These are phyloP conservation scores for Metopolophium dirhodum DNA, from an alignment of 1,140 invertebrate species.

Conservation along the genomic window DNA sequence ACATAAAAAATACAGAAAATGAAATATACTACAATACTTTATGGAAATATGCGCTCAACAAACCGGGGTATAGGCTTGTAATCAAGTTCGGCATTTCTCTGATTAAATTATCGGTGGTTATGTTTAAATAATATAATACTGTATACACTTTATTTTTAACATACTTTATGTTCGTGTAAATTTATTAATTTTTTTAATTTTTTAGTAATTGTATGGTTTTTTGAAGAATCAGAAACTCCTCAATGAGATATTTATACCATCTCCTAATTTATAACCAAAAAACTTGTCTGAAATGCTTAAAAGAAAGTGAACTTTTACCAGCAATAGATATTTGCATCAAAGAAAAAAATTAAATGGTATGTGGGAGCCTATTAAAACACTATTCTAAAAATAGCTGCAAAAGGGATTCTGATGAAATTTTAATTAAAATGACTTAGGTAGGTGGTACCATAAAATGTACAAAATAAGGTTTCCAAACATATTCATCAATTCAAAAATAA, in stretches of 20 bases:
- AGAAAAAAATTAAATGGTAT: too few relatives aligned
- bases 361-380: background rate
- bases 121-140: background rate
- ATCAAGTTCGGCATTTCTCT: background rate
- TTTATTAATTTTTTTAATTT: background rate
- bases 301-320: background rate
- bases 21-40: too few relatives aligned
- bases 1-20: too few relatives aligned
- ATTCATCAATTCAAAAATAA: background rate
- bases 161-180: slow-evolving; percentile 58
- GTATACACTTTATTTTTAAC: background rate
- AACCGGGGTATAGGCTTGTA: background rate
- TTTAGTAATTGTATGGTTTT: too few relatives aligned
- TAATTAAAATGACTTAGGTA: too few relatives aligned
- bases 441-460: too few relatives aligned
- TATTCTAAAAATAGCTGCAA: background rate
- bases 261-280: background rate
- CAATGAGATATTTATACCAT: background rate
- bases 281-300: background rate
- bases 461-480: too few relatives aligned
- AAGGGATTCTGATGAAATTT: too few relatives aligned
- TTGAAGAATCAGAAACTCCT: background rate
- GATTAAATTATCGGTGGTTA: background rate
- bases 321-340: background rate
- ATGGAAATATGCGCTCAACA: too few relatives aligned